Percentiles rank a stretch among this genome's conserved stretches.
These are phyloP conservation scores for Lycodopsis pacificus DNA, from an alignment of 2,797 vertebrate genomes.

Conservation along the genomic window DNA sequence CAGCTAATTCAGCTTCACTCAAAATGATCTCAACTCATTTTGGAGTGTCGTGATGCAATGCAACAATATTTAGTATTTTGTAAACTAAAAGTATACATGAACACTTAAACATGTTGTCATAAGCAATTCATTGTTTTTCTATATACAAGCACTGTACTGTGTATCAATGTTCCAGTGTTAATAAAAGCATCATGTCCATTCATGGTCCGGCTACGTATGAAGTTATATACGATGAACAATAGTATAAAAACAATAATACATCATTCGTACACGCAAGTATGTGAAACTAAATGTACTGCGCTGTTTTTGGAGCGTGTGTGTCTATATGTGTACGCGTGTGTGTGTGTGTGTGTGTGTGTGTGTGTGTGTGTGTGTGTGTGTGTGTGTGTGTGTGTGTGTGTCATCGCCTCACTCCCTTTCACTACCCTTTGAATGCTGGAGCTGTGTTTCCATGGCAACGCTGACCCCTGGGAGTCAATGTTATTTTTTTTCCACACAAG, in stretches of 20 bases:
- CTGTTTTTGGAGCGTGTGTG: constrained; percentile 25
- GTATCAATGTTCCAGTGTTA: constrained; percentile 11
- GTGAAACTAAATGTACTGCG: constrained; percentile 1
- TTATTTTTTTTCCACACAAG: constrained; percentile 75
- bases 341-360: constrained; percentile 56
- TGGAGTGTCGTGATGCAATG: rapidly evolving
- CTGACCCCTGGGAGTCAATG: constrained; percentile 84
- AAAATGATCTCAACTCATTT: not conserved
- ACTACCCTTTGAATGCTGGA: constrained; percentile 84
- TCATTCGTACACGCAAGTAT: constrained; percentile 7
- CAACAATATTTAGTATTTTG: not conserved
- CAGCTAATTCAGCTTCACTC: not conserved
- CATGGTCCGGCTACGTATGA: not conserved
- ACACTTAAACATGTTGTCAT: not conserved
- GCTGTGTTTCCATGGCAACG: constrained; percentile 87
- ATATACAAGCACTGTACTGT: not conserved
- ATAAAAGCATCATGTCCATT: not conserved
- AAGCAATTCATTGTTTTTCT: not conserved
- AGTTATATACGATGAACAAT: not conserved
- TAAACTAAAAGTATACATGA: not conserved
- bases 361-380: constrained; percentile 50
- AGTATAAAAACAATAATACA: not conserved
- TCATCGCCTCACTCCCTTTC: constrained; percentile 78
- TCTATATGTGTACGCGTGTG: constrained; percentile 39
- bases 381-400: constrained; percentile 55